Evolutionary conservation across 2,888 invertebrate species (phyloP), one percentile per base, ranked within the genome.

Genomic region (Erpobdella octoculata): DNA sequence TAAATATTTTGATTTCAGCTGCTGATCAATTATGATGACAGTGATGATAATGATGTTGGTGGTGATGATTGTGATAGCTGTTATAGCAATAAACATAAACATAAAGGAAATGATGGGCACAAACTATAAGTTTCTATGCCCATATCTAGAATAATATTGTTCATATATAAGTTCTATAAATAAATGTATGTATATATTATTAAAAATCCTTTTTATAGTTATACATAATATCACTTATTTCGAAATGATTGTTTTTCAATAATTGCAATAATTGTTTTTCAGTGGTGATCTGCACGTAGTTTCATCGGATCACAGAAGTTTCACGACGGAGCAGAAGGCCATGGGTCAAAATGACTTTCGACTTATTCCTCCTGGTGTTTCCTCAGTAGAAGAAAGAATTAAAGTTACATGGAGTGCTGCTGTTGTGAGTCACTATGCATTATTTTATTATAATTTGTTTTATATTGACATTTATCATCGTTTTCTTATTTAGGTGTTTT

Each of bases 301-400:
- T 18, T 96, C 90, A 76, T 96, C 95, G 78, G 96, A 97, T 83
- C 91, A 98, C 85, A 96, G 96, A 85, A 94, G 96, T 0, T 97
- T 96, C 85, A 90, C 88, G 78, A 89, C 90, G 78, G 88, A 89
- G 21, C 96, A 98, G 83, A 97, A 97, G 83, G 90, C 89, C 71
- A 76, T 90, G 5, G 97, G 97, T 1, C 88, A 89, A 79, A 88
- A 88, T 73, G 89, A 97, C 85, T 98, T 97, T 85, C 78, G 83
- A 87, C 92, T 91, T 85, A 96, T 97, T 78, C 96, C 96, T 18
- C 92, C 92, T 80, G 97, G 97, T 0, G 93, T 97, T 0, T 98
- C 98, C 81, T 97, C 97, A 0, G 91, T 95, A 0, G 97, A 87
- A 77, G 96, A 97, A 83, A 88, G 98, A 71, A 92, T 98, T 94